Base-by-base conservation (phyloP, 2,888 invertebrate genomes). In the Therioaphis trifolii region DNA sequence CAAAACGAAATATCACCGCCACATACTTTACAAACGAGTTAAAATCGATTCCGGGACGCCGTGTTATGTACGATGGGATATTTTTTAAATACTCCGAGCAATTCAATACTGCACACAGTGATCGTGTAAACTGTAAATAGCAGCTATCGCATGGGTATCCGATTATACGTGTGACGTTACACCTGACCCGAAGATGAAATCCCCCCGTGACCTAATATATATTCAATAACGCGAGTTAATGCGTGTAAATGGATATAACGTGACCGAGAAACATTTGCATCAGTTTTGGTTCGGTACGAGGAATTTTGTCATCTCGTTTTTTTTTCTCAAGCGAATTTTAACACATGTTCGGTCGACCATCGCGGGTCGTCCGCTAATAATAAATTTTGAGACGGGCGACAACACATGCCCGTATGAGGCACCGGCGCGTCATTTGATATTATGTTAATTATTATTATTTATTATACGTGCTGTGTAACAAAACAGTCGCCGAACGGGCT, bases 141-240 rank as follows among this genome's bases (percentile, higher is more conserved):
- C n/a, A 52, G 21, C 35, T 72, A 35, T 72, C 72, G 52, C 72
- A 72, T 72, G 72, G 72, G 35, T 72, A 72, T 72, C 72, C 72
- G 72, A 55, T 72, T 72, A 35, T 52, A 35, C 18, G 52, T 52
- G 21, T 52, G 72, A 72, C 35, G 52, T 72, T 35, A 72, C 29
- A 55, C 72, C 35, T 29, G n/a, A 52, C 29, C 14, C 15, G 29
- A 52, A 2, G 72, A 52, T 52, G 21, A 55, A 72, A 72, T 72
- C 49, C 49, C 27, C 49, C 12, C 5, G 27, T 52, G 29, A 72
- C 52, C 52, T 55, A n/a, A n/a, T n/a, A 7, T 7, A 7, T 52
- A n/a, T 71, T 52, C 14, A 29, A 12, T 49, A 29, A 72, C 40
- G 29, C 29, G 18, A 40, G 35, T 35, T 49, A n/a, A 12, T 27